These are phyloP conservation scores for Sula dactylatra DNA, from an alignment of 2,113 vertebrate genomes.

Conservation along the genomic window DNA sequence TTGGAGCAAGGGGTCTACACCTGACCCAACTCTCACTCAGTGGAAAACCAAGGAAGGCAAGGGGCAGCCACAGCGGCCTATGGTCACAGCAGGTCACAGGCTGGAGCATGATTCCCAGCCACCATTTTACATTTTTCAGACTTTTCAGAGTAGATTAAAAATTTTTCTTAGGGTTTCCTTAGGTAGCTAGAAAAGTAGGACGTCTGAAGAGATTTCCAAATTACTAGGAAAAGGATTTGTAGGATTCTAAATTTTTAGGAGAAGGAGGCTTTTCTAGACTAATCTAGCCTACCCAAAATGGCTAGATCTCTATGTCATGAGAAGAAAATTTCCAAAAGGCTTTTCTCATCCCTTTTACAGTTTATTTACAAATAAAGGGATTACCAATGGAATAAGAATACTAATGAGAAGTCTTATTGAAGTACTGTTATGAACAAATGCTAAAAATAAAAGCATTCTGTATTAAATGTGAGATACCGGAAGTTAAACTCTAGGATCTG, in stretches of 20 bases:
- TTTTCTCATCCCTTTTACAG: background rate
- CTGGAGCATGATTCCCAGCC: background rate
- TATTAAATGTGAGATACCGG: background rate
- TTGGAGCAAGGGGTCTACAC: background rate
- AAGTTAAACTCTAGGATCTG: background rate
- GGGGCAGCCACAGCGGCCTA: background rate
- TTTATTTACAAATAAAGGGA: background rate
- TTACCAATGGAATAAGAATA: background rate
- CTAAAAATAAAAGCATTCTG: background rate
- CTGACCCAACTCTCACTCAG: background rate
- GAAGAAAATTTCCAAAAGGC: background rate
- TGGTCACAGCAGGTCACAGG: fast-evolving
- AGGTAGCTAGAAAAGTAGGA: background rate
- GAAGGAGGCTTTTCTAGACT: background rate
- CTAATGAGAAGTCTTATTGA: background rate
- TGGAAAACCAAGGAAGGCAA: background rate
- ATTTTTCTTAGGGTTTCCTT: background rate
- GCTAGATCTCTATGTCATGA: background rate
- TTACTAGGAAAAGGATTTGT: background rate
- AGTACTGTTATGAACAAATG: background rate
- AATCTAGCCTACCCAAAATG: background rate
- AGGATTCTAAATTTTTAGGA: background rate
- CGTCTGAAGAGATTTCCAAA: background rate
- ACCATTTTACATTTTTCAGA: background rate
- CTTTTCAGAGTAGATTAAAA: background rate